Percentiles rank a stretch among this genome's conserved stretches.
These are phyloP conservation scores for Nymphicus hollandicus DNA, from an alignment of 2,113 vertebrate genomes.

Conservation along the genomic window DNA sequence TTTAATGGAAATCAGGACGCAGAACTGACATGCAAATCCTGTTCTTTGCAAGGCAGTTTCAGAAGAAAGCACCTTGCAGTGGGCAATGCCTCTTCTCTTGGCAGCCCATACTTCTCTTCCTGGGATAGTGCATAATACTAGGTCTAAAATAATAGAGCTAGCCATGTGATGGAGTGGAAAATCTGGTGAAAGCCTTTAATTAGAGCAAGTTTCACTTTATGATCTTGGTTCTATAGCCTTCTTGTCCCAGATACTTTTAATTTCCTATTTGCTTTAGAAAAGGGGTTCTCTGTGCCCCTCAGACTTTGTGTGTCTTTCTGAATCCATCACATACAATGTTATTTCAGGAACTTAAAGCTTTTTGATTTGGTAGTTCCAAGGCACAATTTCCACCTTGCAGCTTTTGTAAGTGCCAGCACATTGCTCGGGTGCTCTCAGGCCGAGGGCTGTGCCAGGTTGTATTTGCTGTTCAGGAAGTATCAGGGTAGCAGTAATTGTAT, in stretches of 20 bases:
- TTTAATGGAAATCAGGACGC: background rate
- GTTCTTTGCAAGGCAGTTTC: background rate
- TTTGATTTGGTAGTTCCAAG: background rate
- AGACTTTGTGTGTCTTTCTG: background rate
- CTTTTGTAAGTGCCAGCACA: background rate
- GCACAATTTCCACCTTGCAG: background rate
- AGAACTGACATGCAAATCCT: background rate
- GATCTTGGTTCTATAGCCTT: background rate
- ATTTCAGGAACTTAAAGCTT: background rate
- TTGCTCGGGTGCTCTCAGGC: background rate
- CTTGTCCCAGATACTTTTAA: background rate
- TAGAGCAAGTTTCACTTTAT: background rate
- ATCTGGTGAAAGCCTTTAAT: background rate
- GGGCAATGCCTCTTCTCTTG: background rate
- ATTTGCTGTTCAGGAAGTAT: background rate
- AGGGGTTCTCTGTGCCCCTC: background rate
- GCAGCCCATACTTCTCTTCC: background rate
- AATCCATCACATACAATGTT: background rate
- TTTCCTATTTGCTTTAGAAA: background rate
- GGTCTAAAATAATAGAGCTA: background rate
- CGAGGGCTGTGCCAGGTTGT: background rate
- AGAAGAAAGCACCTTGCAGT: background rate
- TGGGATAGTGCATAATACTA: background rate
- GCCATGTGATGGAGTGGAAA: background rate
- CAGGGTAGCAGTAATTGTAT: background rate